Evolutionary conservation across 2,797 vertebrate genomes (phyloP), one percentile per base, ranked within the genome.

Genomic region (Protonibea diacanthus): DNA sequence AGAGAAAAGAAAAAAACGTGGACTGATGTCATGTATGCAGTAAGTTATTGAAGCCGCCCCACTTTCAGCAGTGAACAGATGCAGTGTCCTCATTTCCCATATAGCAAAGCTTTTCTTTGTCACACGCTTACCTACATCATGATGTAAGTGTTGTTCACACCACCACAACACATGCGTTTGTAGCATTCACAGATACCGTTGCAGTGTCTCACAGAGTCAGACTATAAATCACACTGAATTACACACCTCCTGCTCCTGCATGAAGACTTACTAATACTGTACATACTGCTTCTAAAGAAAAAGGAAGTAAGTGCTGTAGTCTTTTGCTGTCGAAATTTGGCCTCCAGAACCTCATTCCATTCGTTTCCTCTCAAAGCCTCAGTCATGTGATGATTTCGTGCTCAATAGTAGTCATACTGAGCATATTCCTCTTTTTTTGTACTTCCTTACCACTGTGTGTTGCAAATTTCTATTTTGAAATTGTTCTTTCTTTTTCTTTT

Each of bases 111-210:
- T 80, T 63, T n/a, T 82, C 85, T 81, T 78, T 88, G 86, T 89
- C 84, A 88, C 84, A 91, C 91, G 86, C 89, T 89, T 88, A 87
- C 90, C 90, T 88, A 86, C 89, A 66, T 71, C 71, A 66, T 93
- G 91, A 93, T 91, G 91, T 85, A 91, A 94, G 91, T 89, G 90
- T 84, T 85, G 85, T 88, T 91, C 63, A 76, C 86, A 72, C 83
- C 85, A 86, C 71, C 81, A 86, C 83, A 81, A 86, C 86, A 89
- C 89, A 88, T 86, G 82, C 71, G 44, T 76, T 90, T 33, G 73
- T 84, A 83, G 69, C 88, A 89, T 90, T 91, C 85, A 89, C 87
- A 80, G 79, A 90, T 80, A 89, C 79, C 81, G 73, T 67, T 70
- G 67, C 80, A 75, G 62, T 40, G 42, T 53, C 83, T 86, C 73